Evolutionary conservation across 2,797 vertebrate species (phyloP), one percentile per base, ranked within the genome.

Genomic region (Percopsis omiscomaycus): DNA sequence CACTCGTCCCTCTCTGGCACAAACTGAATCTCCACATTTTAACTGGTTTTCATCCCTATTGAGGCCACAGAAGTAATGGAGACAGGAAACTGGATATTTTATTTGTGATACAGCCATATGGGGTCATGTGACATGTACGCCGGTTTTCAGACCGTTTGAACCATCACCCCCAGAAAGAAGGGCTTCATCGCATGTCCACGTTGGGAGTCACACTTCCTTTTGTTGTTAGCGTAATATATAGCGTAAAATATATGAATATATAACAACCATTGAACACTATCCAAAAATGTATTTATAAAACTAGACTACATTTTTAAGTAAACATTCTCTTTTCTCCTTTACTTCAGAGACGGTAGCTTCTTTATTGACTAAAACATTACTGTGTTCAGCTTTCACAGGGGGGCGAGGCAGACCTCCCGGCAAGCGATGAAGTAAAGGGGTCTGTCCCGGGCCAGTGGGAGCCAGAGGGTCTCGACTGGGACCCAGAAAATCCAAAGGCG

Each of bases 331-430:
- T 83, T 77, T 80, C 69, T 77, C 66, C 71, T 78, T 75, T 59
- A 55, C 77, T 81, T 87, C 80, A 81, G 59, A 74, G 45, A 45
- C 61, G 44, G 14, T 2, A 3, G 46, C 63, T 73, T 58, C 53
- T 28, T 47, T 13, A 27, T 76, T 89, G 80, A 88, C 86, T 85
- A 85, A 82, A 72, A 63, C 74, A 76, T 91, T 47, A 85, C 71
- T 89, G 81, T 89, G 76, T 89, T 59, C 73, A 92, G 92, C 77
- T 83, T 68, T 74, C 84, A n/a, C 90, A 93, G 52, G 81, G 80
- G 61, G 77, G 68, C 29, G 87, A 91, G 63, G 55, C 30, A 4
- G 83, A 90, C 79, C 86, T 87, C 75, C 83, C 71, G 75, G 86
- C 77, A 55, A 83, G 84, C 2, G 75, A 84, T 49, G 88, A 89